Percentiles rank a stretch among this genome's conserved stretches.
These are phyloP conservation scores for Mellilla xanthometata DNA, from an alignment of 2,888 invertebrate species.

Conservation along the genomic window DNA sequence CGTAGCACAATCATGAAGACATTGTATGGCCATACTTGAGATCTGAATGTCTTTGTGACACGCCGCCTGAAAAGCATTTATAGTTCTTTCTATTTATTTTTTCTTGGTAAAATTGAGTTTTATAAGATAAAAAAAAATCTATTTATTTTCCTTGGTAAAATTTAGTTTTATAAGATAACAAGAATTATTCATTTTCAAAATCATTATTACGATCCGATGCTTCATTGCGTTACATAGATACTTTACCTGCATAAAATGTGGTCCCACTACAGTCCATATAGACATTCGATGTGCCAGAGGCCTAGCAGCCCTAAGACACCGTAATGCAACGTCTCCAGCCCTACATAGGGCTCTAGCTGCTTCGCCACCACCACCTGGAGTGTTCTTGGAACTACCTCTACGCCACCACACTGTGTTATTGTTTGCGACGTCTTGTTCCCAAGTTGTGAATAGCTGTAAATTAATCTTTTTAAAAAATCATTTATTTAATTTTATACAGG, in stretches of 20 bases:
- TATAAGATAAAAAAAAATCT: too few species aligned
- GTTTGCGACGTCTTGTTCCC: conserved; percentile 60
- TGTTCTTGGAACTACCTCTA: conserved; percentile 30
- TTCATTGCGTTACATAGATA: too few species aligned
- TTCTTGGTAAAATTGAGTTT: too few species aligned
- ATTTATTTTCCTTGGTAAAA: too few species aligned
- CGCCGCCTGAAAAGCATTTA: conserved; percentile 90
- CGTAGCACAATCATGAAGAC: conserved; percentile 95
- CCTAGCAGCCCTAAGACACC: conserved; percentile 92
- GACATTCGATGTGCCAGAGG: conserved; percentile 96
- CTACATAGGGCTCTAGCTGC: conserved; percentile 87
- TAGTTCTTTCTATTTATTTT: too few species aligned
- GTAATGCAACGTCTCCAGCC: conserved; percentile 93
- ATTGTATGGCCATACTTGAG: conserved; percentile 95
- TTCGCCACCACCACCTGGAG: conserved; percentile 43
- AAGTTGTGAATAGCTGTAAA: conserved; percentile 55
- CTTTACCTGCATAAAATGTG: conserved; percentile 97
- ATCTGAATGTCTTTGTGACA: conserved; percentile 95
- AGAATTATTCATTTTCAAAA: too few species aligned
- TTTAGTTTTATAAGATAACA: too few species aligned
- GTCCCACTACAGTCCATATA: conserved; percentile 95
- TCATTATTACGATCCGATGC: too few species aligned
- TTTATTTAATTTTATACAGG: too few species aligned
- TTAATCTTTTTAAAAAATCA: too few species aligned
- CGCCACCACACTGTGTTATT: conserved; percentile 59